phyloP scores from a whole-genome alignment of 2,113 vertebrate genomes.

The Callipepla squamata region DNA sequence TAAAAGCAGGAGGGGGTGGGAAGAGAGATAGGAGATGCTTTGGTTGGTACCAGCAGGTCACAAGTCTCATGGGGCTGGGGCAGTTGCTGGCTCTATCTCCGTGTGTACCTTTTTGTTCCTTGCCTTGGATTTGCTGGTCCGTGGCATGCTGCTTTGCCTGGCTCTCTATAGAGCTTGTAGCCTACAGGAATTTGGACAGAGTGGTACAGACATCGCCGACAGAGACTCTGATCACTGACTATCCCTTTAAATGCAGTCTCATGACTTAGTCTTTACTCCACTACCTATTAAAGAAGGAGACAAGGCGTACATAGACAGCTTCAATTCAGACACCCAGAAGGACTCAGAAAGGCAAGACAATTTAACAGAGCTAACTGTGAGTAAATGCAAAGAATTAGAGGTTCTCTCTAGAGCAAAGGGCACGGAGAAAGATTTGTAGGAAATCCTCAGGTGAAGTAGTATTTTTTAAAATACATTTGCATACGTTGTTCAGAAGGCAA shows the following conservation, averaged over 20 bases:
- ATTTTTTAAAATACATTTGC: neutral
- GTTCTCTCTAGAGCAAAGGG: slow-evolving; percentile 54
- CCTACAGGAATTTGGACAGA: slow-evolving; percentile 86
- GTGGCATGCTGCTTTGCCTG: slow-evolving; percentile 85
- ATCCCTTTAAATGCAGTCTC: slow-evolving; percentile 86
- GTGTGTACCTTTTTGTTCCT: slow-evolving; percentile 69
- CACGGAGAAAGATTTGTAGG: slow-evolving; percentile 47
- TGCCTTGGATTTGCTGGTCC: slow-evolving; percentile 84
- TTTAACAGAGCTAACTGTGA: slow-evolving; percentile 59
- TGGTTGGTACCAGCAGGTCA: slow-evolving; percentile 75
- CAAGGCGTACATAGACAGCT: slow-evolving; percentile 43
- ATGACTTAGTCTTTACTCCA: slow-evolving; percentile 83
- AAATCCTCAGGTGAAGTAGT: slow-evolving; percentile 42
- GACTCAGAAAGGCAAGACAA: slow-evolving; percentile 37
- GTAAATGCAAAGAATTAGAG: neutral
- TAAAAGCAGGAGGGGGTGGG: slow-evolving; percentile 60
- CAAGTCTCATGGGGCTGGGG: slow-evolving; percentile 68
- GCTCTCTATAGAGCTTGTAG: slow-evolving; percentile 83
- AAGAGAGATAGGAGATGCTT: slow-evolving; percentile 72
- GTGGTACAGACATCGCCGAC: slow-evolving; percentile 94
- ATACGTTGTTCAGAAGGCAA: neutral
- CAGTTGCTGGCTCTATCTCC: slow-evolving; percentile 70
- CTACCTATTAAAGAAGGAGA: slow-evolving; percentile 73
- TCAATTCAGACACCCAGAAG: slow-evolving; percentile 32
- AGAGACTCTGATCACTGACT: slow-evolving; percentile 82